A percentile compares a stretch with the other conserved stretches of the same genome.
Conservation (phyloP, 2,113 vertebrate genomes). For the Hassar affinis region DNA sequence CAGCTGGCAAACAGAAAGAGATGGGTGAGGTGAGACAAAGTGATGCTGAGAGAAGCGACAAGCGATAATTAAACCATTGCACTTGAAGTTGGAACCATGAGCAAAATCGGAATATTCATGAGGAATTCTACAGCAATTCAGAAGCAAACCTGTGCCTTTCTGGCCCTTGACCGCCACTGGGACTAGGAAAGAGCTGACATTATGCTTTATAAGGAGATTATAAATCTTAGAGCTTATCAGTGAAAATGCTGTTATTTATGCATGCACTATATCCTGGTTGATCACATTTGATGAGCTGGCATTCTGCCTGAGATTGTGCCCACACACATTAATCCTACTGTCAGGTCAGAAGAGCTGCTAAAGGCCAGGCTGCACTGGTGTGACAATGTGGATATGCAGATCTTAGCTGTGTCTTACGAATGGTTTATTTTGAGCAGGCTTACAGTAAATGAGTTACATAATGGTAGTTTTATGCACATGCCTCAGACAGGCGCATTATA, state of each 20-base stretch:
- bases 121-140: neutral
- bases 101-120: constrained; percentile 14
- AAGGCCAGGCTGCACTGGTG: neutral
- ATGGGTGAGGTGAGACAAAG: neutral
- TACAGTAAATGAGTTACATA: constrained; percentile 40
- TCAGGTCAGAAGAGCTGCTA: constrained; percentile 26
- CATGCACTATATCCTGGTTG: constrained; percentile 37
- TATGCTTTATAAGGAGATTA: constrained; percentile 19
- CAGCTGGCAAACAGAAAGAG: constrained; percentile 11
- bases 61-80: constrained; percentile 48
- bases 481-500: constrained; percentile 28
- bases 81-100: constrained; percentile 21
- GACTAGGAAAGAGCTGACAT: constrained; percentile 17
- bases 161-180: neutral
- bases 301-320: constrained; percentile 14
- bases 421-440: constrained; percentile 38
- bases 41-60: constrained; percentile 21
- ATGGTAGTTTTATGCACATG: constrained; percentile 32
- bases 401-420: constrained; percentile 24
- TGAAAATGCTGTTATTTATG: constrained; percentile 45
- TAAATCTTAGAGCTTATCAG: constrained; percentile 20
- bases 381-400: constrained; percentile 34
- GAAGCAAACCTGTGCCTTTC: neutral
- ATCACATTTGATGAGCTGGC: constrained; percentile 48
- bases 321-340: constrained; percentile 42